A percentile compares a stretch with the other conserved stretches of the same genome.
Conservation (phyloP, 2,888 invertebrate genomes). For the Prosapia bicincta region DNA sequence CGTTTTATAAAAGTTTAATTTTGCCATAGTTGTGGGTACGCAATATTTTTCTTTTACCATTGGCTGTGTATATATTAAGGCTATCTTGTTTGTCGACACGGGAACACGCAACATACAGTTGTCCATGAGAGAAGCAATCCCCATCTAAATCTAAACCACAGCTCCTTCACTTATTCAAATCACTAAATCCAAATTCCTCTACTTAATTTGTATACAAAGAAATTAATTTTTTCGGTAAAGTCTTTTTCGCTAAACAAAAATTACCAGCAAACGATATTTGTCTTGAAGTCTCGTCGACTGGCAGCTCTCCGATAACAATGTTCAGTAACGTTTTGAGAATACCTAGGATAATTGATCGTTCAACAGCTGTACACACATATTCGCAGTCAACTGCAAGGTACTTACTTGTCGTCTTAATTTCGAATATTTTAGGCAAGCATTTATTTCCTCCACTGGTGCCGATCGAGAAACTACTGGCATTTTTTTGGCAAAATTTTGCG, state of each 20-base stretch:
- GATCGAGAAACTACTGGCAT: no score
- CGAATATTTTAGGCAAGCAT: no score
- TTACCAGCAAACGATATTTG: slow-evolving; percentile 42
- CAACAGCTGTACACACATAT: slow-evolving; percentile 1
- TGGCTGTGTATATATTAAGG: no score
- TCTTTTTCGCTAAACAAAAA: slow-evolving; percentile 41
- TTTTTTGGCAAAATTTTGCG: no score
- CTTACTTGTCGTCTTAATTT: slow-evolving; percentile 16
- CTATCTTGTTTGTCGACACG: no score
- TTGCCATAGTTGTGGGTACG: no score
- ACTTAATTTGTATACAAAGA: slow-evolving; percentile 8
- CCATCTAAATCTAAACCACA: slow-evolving; percentile 19
- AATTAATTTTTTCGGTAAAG: slow-evolving; percentile 12
- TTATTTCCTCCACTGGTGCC: no score
- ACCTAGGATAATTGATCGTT: slow-evolving; percentile 39
- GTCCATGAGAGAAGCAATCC: no score
- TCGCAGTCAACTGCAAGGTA: slow-evolving; percentile 13
- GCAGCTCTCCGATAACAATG: slow-evolving; percentile 42
- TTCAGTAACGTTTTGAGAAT: slow-evolving; percentile 43
- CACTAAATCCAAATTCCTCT: no score
- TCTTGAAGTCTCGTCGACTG: slow-evolving; percentile 42
- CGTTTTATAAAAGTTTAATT: no score
- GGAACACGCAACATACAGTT: no score
- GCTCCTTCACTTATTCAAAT: slow-evolving; percentile 37
- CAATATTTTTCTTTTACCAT: no score